Evolutionary conservation across 2,888 invertebrate genomes (phyloP).

Genomic region (Homarus gammarus): DNA sequence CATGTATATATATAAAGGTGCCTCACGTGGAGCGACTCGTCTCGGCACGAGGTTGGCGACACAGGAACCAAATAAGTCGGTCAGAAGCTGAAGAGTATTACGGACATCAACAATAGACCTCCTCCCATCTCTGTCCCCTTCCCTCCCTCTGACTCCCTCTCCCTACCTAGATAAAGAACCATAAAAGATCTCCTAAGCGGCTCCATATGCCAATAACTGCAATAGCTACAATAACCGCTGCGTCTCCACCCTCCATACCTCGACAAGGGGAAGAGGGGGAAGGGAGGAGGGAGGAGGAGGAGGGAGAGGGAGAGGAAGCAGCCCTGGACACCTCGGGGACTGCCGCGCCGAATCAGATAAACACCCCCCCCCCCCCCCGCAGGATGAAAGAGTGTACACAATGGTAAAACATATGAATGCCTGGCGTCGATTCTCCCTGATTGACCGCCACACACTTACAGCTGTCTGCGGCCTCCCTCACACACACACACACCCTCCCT

Average conservation of each 20-base stretch:
- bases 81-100: neutral
- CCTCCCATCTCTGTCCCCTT: too few relatives aligned
- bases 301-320: neutral
- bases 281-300: neutral
- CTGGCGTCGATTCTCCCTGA: too few relatives aligned
- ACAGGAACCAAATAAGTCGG: neutral
- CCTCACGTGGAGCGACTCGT: too few relatives aligned
- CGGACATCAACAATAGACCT: too few relatives aligned
- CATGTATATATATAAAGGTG: too few relatives aligned
- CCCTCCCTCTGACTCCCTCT: too few relatives aligned
- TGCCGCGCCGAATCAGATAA: conserved; percentile 57
- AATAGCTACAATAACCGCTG: conserved; percentile 66
- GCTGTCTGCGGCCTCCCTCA: too few relatives aligned
- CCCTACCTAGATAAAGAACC: conserved; percentile 50
- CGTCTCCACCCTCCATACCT: conserved; percentile 51
- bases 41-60: too few relatives aligned
- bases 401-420: conserved; percentile 67
- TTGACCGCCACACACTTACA: too few relatives aligned
- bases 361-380: conserved; percentile 22
- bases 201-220: conserved; percentile 68
- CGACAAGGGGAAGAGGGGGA: conserved; percentile 12
- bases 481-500: too few relatives aligned
- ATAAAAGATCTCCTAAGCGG: conserved; percentile 61
- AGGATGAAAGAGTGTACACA: conserved; percentile 51
- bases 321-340: conserved; percentile 6